A percentile compares a stretch with the other conserved stretches of the same genome.
Evolutionary conservation across 2,888 invertebrate species (phyloP).

Genomic region (Gandaritis pyraliata): DNA sequence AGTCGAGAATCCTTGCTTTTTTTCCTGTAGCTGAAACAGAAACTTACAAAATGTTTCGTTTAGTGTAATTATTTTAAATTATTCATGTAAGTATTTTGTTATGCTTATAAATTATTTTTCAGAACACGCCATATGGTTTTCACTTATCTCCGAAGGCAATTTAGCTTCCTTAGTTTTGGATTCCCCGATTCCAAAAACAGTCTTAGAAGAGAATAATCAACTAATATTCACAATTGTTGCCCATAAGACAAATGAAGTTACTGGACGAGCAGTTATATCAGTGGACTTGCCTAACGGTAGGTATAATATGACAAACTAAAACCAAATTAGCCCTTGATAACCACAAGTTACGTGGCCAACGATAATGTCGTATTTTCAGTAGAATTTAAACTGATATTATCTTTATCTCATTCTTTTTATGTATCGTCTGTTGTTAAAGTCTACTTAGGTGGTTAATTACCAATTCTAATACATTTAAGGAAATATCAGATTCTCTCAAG

Average conservation of each 20-base stretch:
- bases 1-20: no score
- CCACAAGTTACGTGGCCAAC: no score
- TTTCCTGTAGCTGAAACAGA: no score
- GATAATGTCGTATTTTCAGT: no score
- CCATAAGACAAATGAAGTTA: constrained; percentile 40
- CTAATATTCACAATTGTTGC: constrained; percentile 51
- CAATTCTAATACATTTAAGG: constrained; percentile 15
- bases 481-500: constrained; percentile 41
- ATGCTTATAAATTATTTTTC: constrained; percentile 34
- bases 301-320: no score
- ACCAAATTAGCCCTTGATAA: no score
- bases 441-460: neutral
- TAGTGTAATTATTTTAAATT: no score
- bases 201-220: constrained; percentile 48
- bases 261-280: constrained; percentile 49
- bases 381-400: no score
- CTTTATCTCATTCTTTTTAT: no score
- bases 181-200: constrained; percentile 40
- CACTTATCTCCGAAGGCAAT: constrained; percentile 34
- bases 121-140: constrained; percentile 47
- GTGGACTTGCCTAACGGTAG: constrained; percentile 55
- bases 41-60: no score
- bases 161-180: constrained; percentile 32
- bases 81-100: no score
- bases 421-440: no score